Evolutionary conservation across 2,888 invertebrate genomes (phyloP).

Genomic region (Zelleria hepariella): DNA sequence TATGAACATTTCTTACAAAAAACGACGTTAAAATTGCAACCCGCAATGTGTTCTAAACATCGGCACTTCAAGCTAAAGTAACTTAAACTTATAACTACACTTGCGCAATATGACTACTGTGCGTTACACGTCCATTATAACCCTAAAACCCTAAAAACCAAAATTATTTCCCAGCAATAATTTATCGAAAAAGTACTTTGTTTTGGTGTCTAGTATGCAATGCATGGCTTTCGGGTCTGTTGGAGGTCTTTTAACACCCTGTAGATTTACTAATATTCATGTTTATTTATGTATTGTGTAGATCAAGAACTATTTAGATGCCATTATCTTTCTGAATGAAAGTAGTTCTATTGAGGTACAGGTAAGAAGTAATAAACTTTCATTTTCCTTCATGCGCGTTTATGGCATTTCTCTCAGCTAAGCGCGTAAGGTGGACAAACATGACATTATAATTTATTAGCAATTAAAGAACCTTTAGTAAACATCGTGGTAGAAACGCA

Average conservation of each 20-base stretch:
- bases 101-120: no score
- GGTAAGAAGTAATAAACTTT: constrained; percentile 15
- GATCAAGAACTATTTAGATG: neutral
- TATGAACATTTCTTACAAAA: no score
- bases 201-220: no score
- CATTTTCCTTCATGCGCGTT: constrained; percentile 11
- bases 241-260: neutral
- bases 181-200: no score
- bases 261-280: neutral
- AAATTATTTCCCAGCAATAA: no score
- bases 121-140: no score
- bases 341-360: constrained; percentile 7
- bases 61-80: no score
- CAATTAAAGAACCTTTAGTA: neutral
- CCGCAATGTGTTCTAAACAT: no score
- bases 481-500: neutral
- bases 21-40: no score
- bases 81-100: no score
- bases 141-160: no score
- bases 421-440: neutral
- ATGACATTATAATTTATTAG: neutral
- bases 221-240: no score
- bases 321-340: neutral
- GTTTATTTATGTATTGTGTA: neutral
- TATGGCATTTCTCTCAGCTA: neutral